Evolutionary conservation across 2,113 vertebrate genomes (phyloP), one percentile per base, ranked within the genome.

Genomic region (Onychostoma macrolepis): DNA sequence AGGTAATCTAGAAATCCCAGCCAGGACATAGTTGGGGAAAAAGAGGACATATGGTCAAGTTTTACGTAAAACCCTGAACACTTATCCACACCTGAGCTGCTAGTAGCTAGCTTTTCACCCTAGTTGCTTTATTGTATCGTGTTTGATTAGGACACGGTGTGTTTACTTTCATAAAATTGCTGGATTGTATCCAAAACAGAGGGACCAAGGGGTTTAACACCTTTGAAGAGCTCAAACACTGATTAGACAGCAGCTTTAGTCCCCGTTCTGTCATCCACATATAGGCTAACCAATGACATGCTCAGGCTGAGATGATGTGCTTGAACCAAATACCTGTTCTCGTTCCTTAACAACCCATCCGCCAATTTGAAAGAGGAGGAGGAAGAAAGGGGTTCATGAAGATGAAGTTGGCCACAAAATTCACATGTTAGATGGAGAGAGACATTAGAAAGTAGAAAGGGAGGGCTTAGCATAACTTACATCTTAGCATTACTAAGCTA

Each of bases 281-380:
- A 1, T 30, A 78, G 13, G 41, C 33, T 80, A 83, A 45, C 81
- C 8, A 80, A 72, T 77, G 67, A 90, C 95, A 95, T 94, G 94
- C 94, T 87, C 91, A 93, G 91, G 91, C 87, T 85, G 77, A 89
- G 77, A 91, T 90, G 90, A 90, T 85, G 91, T 92, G 92, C 91
- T 56, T 45, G 91, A 92, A 90, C 88, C 92, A 93, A 93, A 92
- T 96, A 95, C 95, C 95, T 96, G 94, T 95, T 95, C 89, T 93
- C 92, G 91, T 95, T 96, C 90, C 93, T 93, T 86, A 85, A 84
- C 80, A 88, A 90, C 76, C 80, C 76, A 79, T 48, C 65, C 76
- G 80, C 84, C 88, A 89, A 87, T 89, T 87, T 90, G 87, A 82
- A 85, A 85, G 87, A 87, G 75, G 67, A 85, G 78, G 85, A 69